Base-by-base conservation (phyloP, 1,140 invertebrate genomes). In the Drosophila pandora region DNA sequence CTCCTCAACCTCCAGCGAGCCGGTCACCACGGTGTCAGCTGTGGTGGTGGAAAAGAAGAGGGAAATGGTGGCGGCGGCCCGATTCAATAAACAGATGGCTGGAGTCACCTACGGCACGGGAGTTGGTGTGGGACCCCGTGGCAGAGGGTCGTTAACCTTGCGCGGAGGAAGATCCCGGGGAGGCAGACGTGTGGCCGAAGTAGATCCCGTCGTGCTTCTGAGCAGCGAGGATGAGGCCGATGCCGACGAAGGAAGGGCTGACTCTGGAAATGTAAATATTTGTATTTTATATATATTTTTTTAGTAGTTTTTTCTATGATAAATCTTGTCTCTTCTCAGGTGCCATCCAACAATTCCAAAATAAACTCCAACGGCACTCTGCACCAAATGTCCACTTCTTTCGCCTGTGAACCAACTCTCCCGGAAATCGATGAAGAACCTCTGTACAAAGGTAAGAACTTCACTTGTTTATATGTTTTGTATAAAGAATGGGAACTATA, bases 221-320 rank as follows among this genome's bases (percentile, higher is more conserved):
- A 95, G 94, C 90, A 95, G 94, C 62, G 94, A 95, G 73, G 94
- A 95, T 76, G 94, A 92, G 28, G 89, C 67, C 23, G 91, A 92
- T 6, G 59, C 23, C n/a, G 79, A 88, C 3, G 90, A 91, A 0
- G 61, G 58, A 3, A 82, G 72, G 23, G 58, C 68, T 13, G 80
- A 63, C 21, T 39, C 61, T 2, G 56, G 60, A 47, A 83, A 52
- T 52, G 90, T 90, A 68, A 76, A 79, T 74, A 34, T 6, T 5
- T 0, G 17, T 1, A 8, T n/a, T 3, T 25, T 39, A 7, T 13
- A 3, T 8, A 2, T 9, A 1, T 9, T 12, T 28, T 28, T 4
- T 6, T 23, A 5, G 7, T 28, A 28, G 0, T 1, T 25, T 28
- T 6, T 28, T 17, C n/a, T 17, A 17, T 17, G 17, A 23, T 12